Evolutionary conservation across 2,888 invertebrate species (phyloP).

Genomic region (Erebia aethiops): DNA sequence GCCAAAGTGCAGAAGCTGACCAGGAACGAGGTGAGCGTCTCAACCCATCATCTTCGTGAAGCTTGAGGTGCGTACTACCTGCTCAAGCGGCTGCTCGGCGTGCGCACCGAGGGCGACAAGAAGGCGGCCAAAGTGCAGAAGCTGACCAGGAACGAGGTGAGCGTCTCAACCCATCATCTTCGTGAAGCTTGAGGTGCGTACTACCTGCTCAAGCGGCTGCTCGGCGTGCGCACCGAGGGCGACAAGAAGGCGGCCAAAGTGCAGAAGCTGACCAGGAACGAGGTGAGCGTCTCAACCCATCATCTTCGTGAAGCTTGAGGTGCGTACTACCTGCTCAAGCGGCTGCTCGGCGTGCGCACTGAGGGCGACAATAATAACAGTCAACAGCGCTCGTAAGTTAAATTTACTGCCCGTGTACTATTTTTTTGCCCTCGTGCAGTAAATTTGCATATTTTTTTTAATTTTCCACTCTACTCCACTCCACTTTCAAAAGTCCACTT

Average conservation of each 20-base stretch:
- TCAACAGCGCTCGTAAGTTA: no score
- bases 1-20: constrained; percentile 97
- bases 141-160: constrained; percentile 93
- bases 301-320: no score
- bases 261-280: constrained; percentile 94
- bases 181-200: constrained; percentile 96
- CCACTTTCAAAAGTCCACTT: no score
- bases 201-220: constrained; percentile 95
- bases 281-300: constrained; percentile 76
- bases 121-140: constrained; percentile 99
- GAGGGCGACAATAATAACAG: no score
- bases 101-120: constrained; percentile 99
- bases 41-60: constrained; percentile 98
- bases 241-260: constrained; percentile 99
- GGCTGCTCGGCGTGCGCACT: no score
- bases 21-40: constrained; percentile 90
- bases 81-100: constrained; percentile 96
- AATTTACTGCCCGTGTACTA: no score
- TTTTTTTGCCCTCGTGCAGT: no score
- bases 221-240: constrained; percentile 99
- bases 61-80: constrained; percentile 98
- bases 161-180: background rate
- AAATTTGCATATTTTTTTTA: no score
- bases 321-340: no score
- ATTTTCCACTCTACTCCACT: no score